These are phyloP conservation scores for Enteromius argenteus DNA, from an alignment of 2,797 vertebrate genomes.

Conservation along the genomic window DNA sequence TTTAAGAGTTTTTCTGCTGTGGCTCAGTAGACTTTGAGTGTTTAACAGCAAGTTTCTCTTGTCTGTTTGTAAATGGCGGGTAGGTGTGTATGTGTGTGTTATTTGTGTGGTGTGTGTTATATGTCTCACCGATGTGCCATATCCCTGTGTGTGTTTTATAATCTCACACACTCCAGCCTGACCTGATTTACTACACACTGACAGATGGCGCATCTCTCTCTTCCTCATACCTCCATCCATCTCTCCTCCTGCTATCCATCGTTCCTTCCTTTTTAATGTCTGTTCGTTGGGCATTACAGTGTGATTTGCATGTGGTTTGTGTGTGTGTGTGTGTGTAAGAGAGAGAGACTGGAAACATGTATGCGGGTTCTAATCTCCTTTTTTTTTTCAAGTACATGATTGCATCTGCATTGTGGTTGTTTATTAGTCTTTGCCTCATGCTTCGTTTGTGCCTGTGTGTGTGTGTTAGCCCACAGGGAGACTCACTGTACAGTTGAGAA, in stretches of 20 bases:
- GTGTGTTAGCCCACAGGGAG: slow-evolving; percentile 30
- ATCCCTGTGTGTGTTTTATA: slow-evolving; percentile 35
- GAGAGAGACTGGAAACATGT: slow-evolving; percentile 6
- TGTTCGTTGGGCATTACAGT: slow-evolving; percentile 7
- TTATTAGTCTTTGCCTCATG: slow-evolving; percentile 25
- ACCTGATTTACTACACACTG: slow-evolving; percentile 34
- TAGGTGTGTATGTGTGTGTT: background rate
- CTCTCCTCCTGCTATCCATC: background rate
- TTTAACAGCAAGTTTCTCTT: background rate
- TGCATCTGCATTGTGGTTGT: background rate
- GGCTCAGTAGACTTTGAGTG: background rate
- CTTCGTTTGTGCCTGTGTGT: background rate
- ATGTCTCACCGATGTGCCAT: slow-evolving; percentile 32
- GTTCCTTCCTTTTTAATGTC: slow-evolving; percentile 10
- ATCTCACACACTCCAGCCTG: slow-evolving; percentile 43
- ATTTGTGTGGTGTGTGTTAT: slow-evolving; percentile 21
- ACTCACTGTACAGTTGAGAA: slow-evolving; percentile 37
- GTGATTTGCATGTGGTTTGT: slow-evolving; percentile 25
- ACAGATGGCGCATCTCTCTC: slow-evolving; percentile 37
- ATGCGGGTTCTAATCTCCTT: slow-evolving; percentile 20
- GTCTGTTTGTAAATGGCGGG: background rate
- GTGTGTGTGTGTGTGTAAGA: background rate
- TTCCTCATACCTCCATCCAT: slow-evolving; percentile 21
- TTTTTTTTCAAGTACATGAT: slow-evolving; percentile 5
- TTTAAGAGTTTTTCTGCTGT: background rate